Evolutionary conservation across 2,888 invertebrate species (phyloP).

Genomic region (Portevinia maculata): DNA sequence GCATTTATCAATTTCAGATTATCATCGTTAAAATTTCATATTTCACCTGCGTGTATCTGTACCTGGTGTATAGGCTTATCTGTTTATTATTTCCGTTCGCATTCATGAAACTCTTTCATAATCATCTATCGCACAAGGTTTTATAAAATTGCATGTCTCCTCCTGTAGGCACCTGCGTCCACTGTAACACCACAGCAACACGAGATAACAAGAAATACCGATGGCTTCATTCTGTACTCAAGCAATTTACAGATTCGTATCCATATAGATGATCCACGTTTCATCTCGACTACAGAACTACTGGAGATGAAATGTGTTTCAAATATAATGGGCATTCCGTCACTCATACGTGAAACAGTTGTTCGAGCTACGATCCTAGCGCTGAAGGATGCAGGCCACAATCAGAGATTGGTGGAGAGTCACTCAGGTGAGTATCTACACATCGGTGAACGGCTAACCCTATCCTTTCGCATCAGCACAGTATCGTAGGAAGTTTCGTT

Average conservation of each 20-base stretch:
- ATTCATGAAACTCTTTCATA: slow-evolving; percentile 17
- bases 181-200: slow-evolving; percentile 81
- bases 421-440: slow-evolving; percentile 62
- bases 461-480: neutral
- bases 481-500: slow-evolving; percentile 1
- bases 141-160: slow-evolving; percentile 41
- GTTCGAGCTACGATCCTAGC: slow-evolving; percentile 80
- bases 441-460: neutral
- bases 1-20: slow-evolving; percentile 61
- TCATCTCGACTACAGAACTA: slow-evolving; percentile 80
- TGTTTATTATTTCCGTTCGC: neutral
- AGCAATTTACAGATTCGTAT: slow-evolving; percentile 82
- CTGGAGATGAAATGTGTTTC: slow-evolving; percentile 81
- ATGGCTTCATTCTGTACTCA: slow-evolving; percentile 81
- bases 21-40: slow-evolving; percentile 43
- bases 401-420: slow-evolving; percentile 81
- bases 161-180: slow-evolving; percentile 79
- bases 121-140: slow-evolving; percentile 20
- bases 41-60: slow-evolving; percentile 26
- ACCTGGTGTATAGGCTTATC: slow-evolving; percentile 10
- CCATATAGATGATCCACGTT: slow-evolving; percentile 81
- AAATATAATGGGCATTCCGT: slow-evolving; percentile 80
- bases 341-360: slow-evolving; percentile 78
- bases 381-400: slow-evolving; percentile 80
- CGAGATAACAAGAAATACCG: slow-evolving; percentile 81